Percentiles rank a stretch among this genome's conserved stretches.
These are phyloP conservation scores for Motacilla alba DNA, from an alignment of 2,113 vertebrate genomes.

Conservation along the genomic window DNA sequence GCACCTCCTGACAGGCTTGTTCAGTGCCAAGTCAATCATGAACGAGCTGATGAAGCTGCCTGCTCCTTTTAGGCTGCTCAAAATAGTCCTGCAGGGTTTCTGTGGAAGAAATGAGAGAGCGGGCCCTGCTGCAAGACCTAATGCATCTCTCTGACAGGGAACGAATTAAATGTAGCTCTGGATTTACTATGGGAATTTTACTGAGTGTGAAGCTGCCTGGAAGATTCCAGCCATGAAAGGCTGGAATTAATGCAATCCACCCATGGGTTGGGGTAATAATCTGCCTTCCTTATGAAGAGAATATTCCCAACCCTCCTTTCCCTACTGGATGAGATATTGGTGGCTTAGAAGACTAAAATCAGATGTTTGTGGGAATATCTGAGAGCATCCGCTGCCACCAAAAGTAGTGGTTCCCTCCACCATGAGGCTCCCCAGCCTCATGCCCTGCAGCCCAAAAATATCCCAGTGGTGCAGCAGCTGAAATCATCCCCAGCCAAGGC, in stretches of 20 bases:
- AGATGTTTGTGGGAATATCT: not conserved
- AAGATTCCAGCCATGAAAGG: not conserved
- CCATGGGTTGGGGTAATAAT: not conserved
- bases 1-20: not conserved
- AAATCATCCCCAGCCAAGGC: not conserved
- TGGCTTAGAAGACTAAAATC: not conserved
- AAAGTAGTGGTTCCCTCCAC: not conserved
- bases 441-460: not conserved
- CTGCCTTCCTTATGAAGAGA: not conserved
- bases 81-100: not conserved
- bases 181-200: not conserved
- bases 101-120: not conserved
- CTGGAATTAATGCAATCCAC: not conserved
- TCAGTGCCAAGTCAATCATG: conserved; percentile 5
- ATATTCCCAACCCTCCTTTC: not conserved
- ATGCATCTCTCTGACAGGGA: not conserved
- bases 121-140: not conserved
- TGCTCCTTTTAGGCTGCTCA: not conserved
- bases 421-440: not conserved
- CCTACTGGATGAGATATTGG: too few species aligned
- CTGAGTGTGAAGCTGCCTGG: not conserved
- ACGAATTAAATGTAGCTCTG: not conserved
- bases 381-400: not conserved
- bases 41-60: conserved; percentile 5
- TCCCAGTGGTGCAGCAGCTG: not conserved